Evolutionary conservation across 2,113 vertebrate genomes (phyloP).

Genomic region (Hystrix brachyura): DNA sequence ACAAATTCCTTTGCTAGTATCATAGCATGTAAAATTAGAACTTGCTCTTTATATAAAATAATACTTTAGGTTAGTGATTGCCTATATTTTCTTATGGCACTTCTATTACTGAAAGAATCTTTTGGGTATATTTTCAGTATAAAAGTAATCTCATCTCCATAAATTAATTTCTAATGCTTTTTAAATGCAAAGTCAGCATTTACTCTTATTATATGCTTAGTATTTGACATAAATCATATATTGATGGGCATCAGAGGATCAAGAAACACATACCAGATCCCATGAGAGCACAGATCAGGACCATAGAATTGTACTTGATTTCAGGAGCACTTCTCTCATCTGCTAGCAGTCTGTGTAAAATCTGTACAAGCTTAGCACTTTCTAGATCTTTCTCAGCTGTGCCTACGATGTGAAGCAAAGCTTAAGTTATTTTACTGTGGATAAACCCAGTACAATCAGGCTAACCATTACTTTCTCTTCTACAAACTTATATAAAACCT

Average conservation of each 20-base stretch:
- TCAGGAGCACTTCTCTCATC: constrained; percentile 97
- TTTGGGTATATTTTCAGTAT: constrained; percentile 20
- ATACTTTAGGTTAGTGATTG: constrained; percentile 9
- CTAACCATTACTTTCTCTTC: background rate
- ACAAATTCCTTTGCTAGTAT: constrained; percentile 43
- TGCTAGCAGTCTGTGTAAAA: constrained; percentile 96
- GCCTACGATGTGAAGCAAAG: constrained; percentile 87
- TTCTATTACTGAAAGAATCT: constrained; percentile 24
- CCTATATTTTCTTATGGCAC: background rate
- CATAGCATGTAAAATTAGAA: constrained; percentile 13
- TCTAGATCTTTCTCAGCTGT: constrained; percentile 97
- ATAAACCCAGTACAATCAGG: background rate
- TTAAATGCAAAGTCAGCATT: constrained; percentile 11
- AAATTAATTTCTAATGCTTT: constrained; percentile 41
- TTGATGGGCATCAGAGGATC: background rate
- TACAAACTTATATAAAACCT: background rate
- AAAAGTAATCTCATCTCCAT: background rate
- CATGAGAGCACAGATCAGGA: constrained; percentile 97
- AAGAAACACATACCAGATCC: constrained; percentile 92
- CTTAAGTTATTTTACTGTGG: background rate
- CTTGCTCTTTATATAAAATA: constrained; percentile 25
- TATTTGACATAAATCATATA: background rate
- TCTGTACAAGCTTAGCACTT: constrained; percentile 93
- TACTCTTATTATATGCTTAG: background rate
- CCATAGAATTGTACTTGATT: constrained; percentile 99